phyloP scores from a whole-genome alignment of 2,797 vertebrate genomes.

The Diceros bicornis region DNA sequence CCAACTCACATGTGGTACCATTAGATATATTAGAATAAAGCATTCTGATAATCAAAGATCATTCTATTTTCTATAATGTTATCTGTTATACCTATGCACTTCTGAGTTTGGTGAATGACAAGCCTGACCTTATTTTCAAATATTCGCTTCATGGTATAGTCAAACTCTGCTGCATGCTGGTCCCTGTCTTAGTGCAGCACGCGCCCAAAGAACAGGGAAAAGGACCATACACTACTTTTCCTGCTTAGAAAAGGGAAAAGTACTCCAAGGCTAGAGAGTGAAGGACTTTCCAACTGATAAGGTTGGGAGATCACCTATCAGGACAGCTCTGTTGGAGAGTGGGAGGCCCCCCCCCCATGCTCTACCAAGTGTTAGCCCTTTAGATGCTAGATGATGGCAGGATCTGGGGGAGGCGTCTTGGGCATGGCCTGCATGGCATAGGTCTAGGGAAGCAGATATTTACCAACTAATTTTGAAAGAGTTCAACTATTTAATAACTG shows the following conservation, averaged over 20 bases:
- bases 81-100: neutral
- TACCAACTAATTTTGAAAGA: neutral
- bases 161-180: neutral
- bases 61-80: neutral
- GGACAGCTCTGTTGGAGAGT: neutral
- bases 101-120: neutral
- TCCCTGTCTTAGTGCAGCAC: neutral
- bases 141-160: neutral
- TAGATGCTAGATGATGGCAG: neutral
- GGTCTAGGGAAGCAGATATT: neutral
- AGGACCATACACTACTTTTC: neutral
- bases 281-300: neutral
- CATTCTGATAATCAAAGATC: conserved; percentile 33
- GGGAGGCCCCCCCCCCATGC: neutral
- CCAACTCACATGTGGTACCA: conserved; percentile 8
- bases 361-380: neutral
- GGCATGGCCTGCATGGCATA: neutral
- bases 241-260: neutral
- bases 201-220: conserved; percentile 27
- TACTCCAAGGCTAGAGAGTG: neutral
- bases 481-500: conserved; percentile 29
- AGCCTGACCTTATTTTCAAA: conserved; percentile 31
- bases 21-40: conserved; percentile 48
- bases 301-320: neutral
- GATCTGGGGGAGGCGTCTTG: neutral